phyloP scores from a whole-genome alignment of 2,797 vertebrate species.

The Bradypodion pumilum region DNA sequence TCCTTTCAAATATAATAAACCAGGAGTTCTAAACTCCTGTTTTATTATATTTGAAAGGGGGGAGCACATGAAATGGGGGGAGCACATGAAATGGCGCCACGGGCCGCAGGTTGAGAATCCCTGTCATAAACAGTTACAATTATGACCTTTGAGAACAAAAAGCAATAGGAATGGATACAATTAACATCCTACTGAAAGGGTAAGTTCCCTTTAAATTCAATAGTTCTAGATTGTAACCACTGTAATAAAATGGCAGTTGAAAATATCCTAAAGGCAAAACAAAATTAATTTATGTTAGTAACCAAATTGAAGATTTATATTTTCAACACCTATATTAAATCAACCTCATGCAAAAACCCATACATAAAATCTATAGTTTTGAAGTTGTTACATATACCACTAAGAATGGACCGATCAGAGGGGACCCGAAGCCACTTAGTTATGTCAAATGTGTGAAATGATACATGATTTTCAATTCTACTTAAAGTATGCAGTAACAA shows the following conservation, averaged over 20 bases:
- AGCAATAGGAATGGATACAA: not conserved
- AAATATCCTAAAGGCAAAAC: slow-evolving; percentile 9
- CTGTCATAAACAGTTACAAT: not conserved
- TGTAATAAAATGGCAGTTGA: not conserved
- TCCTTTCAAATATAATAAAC: too few species aligned
- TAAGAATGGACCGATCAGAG: not conserved
- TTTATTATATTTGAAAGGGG: too few species aligned
- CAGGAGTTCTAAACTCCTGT: too few species aligned
- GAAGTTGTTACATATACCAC: not conserved
- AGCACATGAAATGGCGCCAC: too few species aligned
- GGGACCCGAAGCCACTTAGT: not conserved
- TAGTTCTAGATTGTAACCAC: not conserved
- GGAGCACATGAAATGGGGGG: too few species aligned
- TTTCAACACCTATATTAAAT: not conserved
- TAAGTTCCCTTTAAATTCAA: not conserved
- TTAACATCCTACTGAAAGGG: not conserved
- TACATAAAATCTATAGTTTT: not conserved
- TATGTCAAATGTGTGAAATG: not conserved
- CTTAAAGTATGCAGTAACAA: not conserved
- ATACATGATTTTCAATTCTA: not conserved
- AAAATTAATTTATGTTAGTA: not conserved
- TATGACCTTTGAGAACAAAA: not conserved
- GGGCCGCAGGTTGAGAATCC: too few species aligned
- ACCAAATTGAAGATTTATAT: slow-evolving; percentile 1
- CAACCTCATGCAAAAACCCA: not conserved